These are phyloP conservation scores for Pristionchus japonicus DNA, from an alignment of 2,888 invertebrate species.

Conservation along the genomic window DNA sequence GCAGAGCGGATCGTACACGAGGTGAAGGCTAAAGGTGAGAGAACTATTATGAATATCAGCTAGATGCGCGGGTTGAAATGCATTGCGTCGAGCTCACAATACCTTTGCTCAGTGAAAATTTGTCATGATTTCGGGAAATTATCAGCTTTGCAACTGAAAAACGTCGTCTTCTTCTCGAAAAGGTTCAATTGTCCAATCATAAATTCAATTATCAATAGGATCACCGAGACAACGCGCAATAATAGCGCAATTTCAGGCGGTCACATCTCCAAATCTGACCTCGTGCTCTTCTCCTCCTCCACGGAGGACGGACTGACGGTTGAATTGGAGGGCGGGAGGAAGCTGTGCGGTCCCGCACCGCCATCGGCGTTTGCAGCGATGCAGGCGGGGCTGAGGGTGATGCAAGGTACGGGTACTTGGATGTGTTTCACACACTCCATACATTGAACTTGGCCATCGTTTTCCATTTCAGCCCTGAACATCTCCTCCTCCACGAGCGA, in stretches of 20 bases:
- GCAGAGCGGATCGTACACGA: constrained; percentile 49
- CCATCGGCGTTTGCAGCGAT: constrained; percentile 32
- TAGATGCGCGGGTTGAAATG: too few species aligned
- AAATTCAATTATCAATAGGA: too few species aligned
- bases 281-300: constrained; percentile 29
- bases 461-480: not conserved
- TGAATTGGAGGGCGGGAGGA: not conserved
- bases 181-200: too few species aligned
- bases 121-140: too few species aligned
- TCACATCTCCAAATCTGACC: constrained; percentile 39
- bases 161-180: too few species aligned
- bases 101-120: too few species aligned
- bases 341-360: not conserved
- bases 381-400: not conserved
- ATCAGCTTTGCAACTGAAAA: too few species aligned
- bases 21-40: constrained; percentile 47
- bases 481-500: not conserved
- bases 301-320: not conserved
- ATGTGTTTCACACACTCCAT: too few species aligned
- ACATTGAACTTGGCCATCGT: not conserved
- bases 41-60: too few species aligned
- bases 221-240: too few species aligned
- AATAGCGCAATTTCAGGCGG: constrained; percentile 7
- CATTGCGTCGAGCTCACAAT: too few species aligned
- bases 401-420: not conserved